Conservation (phyloP, 2,888 invertebrate genomes). For the Aspidiotus destructor region DNA sequence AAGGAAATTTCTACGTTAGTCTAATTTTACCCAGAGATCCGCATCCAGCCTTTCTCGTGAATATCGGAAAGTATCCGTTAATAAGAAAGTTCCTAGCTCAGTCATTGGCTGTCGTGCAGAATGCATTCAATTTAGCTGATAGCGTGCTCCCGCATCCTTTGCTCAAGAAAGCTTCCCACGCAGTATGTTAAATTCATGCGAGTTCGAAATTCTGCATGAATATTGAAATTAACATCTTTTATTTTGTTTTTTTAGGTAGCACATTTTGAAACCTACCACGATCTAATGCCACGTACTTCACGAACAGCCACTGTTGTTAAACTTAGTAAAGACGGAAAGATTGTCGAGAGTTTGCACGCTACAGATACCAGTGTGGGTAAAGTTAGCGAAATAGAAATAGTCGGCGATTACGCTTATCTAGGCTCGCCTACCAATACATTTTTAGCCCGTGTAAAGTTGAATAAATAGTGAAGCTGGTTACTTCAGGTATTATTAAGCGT, state of each 20-base stretch:
- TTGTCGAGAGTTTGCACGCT: constrained; percentile 55
- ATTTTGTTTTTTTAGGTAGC: constrained; percentile 50
- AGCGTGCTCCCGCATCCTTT: constrained; percentile 30
- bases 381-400: constrained; percentile 59
- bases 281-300: constrained; percentile 42
- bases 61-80: constrained; percentile 33
- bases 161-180: constrained; percentile 35
- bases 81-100: constrained; percentile 32
- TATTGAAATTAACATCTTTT: constrained; percentile 25
- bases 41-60: constrained; percentile 7
- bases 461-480: neutral
- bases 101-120: constrained; percentile 29
- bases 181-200: constrained; percentile 33
- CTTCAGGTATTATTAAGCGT: no score
- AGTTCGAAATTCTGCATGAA: constrained; percentile 19
- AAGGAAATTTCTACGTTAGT: constrained; percentile 58
- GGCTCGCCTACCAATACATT: constrained; percentile 60
- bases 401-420: constrained; percentile 54
- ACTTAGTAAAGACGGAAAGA: constrained; percentile 60
- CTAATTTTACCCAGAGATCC: constrained; percentile 49
- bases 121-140: constrained; percentile 24
- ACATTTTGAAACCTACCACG: constrained; percentile 48
- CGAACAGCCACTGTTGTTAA: constrained; percentile 51
- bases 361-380: constrained; percentile 48
- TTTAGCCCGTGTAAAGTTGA: constrained; percentile 49